Percentiles rank a stretch among this genome's conserved stretches.
Conservation (phyloP, 2,888 invertebrate species). For the Drosophila kambysellisi region DNA sequence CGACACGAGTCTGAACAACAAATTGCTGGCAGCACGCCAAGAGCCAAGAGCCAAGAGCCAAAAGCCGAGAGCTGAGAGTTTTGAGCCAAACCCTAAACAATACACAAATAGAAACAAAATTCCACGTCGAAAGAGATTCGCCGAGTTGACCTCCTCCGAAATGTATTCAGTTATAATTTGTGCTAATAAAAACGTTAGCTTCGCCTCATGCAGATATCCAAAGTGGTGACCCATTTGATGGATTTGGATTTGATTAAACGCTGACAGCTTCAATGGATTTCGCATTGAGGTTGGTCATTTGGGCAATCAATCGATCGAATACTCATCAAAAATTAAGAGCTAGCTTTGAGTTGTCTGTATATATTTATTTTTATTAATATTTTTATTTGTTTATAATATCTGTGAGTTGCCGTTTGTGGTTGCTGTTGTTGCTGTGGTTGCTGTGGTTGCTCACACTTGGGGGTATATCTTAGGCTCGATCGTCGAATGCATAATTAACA, state of each 20-base stretch:
- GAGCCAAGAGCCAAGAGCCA: constrained; percentile 3
- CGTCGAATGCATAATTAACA: constrained; percentile 49
- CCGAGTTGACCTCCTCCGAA: constrained; percentile 55
- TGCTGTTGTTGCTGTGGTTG: neutral
- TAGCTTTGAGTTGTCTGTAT: constrained; percentile 4
- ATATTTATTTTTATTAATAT: neutral
- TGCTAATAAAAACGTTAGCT: constrained; percentile 60
- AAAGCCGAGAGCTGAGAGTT: neutral
- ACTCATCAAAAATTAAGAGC: constrained; percentile 5
- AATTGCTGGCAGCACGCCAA: constrained; percentile 31
- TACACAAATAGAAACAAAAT: neutral
- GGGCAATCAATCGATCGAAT: constrained; percentile 19
- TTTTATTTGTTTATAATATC: constrained; percentile 34
- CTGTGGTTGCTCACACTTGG: constrained; percentile 25
- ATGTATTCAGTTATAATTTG: constrained; percentile 73
- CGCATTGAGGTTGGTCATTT: constrained; percentile 61
- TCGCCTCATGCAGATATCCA: constrained; percentile 33
- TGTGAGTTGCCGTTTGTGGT: constrained; percentile 10
- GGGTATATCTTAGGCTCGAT: constrained; percentile 28
- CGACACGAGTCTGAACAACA: constrained; percentile 14
- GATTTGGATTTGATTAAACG: constrained; percentile 38
- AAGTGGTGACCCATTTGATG: constrained; percentile 64
- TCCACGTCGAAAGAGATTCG: constrained; percentile 12
- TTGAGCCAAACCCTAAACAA: constrained; percentile 8
- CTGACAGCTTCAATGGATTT: constrained; percentile 48